Evolutionary conservation across 2,888 invertebrate genomes (phyloP), one percentile per base, ranked within the genome.

Genomic region (Chymomyza procnemis): DNA sequence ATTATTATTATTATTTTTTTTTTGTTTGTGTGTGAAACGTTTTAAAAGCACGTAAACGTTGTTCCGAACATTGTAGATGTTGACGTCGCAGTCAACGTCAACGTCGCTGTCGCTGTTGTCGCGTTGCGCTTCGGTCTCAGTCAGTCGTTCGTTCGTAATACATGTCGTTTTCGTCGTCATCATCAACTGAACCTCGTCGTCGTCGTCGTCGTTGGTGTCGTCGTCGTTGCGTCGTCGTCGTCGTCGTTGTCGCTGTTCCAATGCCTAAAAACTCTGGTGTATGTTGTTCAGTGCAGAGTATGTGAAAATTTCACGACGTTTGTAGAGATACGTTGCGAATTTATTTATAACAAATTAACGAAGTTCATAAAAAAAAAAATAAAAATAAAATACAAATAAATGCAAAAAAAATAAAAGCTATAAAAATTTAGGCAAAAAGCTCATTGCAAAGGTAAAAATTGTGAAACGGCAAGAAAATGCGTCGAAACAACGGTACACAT

Each of bases 211-310:
- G n/a, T n/a, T n/a, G n/a, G 55, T 69, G 54, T 56, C 19, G 66
- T 41, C 34, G 22, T 52, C 52, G 52, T 52, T n/a, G n/a, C n/a
- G n/a, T n/a, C n/a, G n/a, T n/a, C 52, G 52, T 52, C 52, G 19
- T 9, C 52, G 19, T 52, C 19, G 18, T 18, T 4, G 19, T 69
- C 62, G 69, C 73, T 75, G 75, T 74, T 80, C 26, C 63, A 76
- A 82, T 70, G 81, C 75, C 81, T 72, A 74, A 87, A 83, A 87
- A 86, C 79, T 80, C 87, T 78, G 83, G 85, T 82, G 85, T 87
- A 74, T 80, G 85, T 70, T 70, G 75, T 74, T 77, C 80, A 50
- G 76, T 71, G 82, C 79, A 81, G 86, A 86, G 79, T 68, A 86
- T 81, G 80, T 81, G 81, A 86, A 84, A 83, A 76, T 74, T 79